Base-by-base conservation (phyloP, 2,113 vertebrate species). In the Gambusia affinis region DNA sequence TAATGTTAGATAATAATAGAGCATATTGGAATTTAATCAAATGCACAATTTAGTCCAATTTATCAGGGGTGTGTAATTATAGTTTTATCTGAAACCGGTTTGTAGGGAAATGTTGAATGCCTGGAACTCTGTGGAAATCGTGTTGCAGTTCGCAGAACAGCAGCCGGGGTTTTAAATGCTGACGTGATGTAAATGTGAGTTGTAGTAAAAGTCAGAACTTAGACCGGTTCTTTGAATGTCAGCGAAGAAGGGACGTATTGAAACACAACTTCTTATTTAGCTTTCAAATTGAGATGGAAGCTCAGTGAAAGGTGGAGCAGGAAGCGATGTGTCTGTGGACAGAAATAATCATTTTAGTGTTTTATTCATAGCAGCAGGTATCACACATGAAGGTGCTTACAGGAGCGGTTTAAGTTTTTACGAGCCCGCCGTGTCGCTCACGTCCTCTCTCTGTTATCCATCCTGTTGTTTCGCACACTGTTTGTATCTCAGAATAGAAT, bases 321-420 rank as follows among this genome's bases (percentile, higher is more conserved):
- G 27, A 19, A 73, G 70, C 78, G 64, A 67, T 60, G 14, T 70
- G 37, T 64, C 64, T 71, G 63, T 67, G 31, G 75, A 69, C 80
- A 62, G 30, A 81, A 83, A 77, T 82, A 75, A 82, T 81, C 68
- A 30, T 64, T 69, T 82, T 72, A 72, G 60, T 76, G 62, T 85
- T 81, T 85, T 76, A 79, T 85, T 81, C 73, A 62, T 37, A 69
- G 70, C 44, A 75, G 70, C 51, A 67, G 67, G n/a, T 65, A 67
- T 81, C 67, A 76, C 79, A 87, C 37, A 4, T 70, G 12, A 83
- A 76, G 27, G 28, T 19, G 33, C 75, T 81, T 71, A 62, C 71
- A 85, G 72, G 64, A 79, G 35, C 30, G 75, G 73, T 65, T 67
- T 73, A 54, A 54, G 47, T 54, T 54, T 54, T 54, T 22, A 22